phyloP scores from a whole-genome alignment of 2,113 vertebrate species.

The Chlamydotis undulata region DNA sequence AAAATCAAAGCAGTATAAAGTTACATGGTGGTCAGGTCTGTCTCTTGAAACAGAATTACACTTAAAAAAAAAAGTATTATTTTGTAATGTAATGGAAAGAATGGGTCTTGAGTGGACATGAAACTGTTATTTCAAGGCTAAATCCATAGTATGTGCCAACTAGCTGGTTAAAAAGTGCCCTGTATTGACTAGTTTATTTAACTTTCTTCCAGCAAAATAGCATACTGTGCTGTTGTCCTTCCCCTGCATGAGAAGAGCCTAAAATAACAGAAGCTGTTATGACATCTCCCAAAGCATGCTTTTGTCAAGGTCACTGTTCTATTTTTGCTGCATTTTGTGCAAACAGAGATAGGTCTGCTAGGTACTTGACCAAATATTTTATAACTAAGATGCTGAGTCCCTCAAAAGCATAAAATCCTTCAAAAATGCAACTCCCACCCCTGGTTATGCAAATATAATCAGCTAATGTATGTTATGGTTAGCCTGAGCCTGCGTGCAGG shows the following conservation, averaged over 20 bases:
- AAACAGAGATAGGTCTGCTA: neutral
- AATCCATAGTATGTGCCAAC: neutral
- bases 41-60: neutral
- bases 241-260: neutral
- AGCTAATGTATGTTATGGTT: neutral
- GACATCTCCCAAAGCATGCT: neutral
- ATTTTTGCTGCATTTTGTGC: neutral
- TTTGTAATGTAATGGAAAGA: neutral
- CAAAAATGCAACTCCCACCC: neutral
- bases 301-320: conserved; percentile 31
- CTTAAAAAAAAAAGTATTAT: neutral
- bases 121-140: neutral
- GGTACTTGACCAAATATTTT: neutral
- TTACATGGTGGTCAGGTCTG: neutral
- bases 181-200: neutral
- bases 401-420: neutral
- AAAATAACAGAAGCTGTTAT: conserved; percentile 32
- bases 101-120: neutral
- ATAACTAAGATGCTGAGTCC: neutral
- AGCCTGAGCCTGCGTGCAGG: neutral
- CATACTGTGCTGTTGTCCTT: neutral
- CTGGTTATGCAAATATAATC: neutral
- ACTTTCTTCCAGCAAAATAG: conserved; percentile 19
- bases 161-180: neutral
- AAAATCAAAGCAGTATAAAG: neutral